These are phyloP conservation scores for Rhagologus leucostigma DNA, from an alignment of 2,113 vertebrate species.

Conservation along the genomic window DNA sequence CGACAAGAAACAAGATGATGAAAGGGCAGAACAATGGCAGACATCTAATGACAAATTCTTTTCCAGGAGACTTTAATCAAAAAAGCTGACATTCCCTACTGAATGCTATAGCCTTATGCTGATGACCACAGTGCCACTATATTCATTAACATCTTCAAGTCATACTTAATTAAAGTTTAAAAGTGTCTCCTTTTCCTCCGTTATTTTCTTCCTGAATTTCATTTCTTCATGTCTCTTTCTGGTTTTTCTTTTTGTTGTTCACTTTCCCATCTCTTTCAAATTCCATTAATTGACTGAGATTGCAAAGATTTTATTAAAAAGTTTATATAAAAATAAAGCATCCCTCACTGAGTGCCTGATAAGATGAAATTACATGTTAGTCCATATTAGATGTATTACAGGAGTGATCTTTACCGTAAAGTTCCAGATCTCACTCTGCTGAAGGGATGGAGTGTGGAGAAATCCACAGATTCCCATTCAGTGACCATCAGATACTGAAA, in stretches of 20 bases:
- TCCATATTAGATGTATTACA: not conserved
- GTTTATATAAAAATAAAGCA: not conserved
- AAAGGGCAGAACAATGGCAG: not conserved
- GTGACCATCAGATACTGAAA: not conserved
- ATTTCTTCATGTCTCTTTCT: not conserved
- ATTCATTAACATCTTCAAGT: not conserved
- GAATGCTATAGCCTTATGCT: not conserved
- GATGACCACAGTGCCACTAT: not conserved
- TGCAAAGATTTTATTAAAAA: not conserved
- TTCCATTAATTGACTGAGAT: not conserved
- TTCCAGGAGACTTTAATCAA: not conserved
- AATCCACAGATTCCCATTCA: not conserved
- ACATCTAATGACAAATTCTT: not conserved
- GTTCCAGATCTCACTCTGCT: not conserved
- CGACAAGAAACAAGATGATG: not conserved
- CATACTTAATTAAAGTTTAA: not conserved
- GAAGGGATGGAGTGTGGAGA: not conserved
- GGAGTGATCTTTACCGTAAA: not conserved
- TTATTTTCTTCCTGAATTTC: not conserved
- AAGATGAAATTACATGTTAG: not conserved
- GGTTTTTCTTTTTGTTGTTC: not conserved
- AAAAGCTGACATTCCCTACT: not conserved
- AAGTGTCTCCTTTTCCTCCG: not conserved
- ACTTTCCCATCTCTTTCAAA: not conserved
- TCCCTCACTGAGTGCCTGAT: not conserved